Evolutionary conservation across 2,888 invertebrate species (phyloP), one percentile per base, ranked within the genome.

Genomic region (Drosophila pegasa): DNA sequence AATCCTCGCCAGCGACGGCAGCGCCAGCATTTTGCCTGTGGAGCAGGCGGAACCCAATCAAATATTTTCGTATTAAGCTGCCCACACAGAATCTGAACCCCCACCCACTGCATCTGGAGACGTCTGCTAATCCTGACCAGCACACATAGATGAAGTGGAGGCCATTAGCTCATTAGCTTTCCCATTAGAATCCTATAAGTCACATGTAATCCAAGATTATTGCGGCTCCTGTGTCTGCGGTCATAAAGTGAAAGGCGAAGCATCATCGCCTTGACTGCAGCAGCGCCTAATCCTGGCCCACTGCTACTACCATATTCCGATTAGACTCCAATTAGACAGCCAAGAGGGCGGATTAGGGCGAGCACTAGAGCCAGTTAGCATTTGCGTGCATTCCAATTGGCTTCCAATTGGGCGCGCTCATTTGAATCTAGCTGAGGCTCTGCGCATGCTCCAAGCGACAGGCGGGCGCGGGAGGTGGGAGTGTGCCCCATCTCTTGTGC

Each of bases 391-490:
- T n/a, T n/a, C n/a, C n/a, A 35, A 27, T 45, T 41, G 12, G 7
- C 12, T 16, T 45, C 20, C 48, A 10, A 5, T 31, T 61, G 48
- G 58, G 76, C 73, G 72, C 66, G 63, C 40, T 18, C 71, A 4
- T 74, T 75, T 47, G 41, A 85, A 62, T 63, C 18, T 45, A 7
- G 31, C 25, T 33, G 10, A 12, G 8, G 33, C 12, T 35, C 43
- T 64, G 82, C 82, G 87, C 82, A 86, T 64, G 82, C 59, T 65
- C 58, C 47, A 2, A 20, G 3, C 3, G 2, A 55, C 48, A 57
- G 33, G 20, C 41, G 59, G 38, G 66, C 40, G n/a, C 35, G 18
- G 22, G 65, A 41, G 54, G 67, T 75, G 70, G 18, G 22, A 67
- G 45, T 54, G 67, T 75, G 70, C 81, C 81, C 71, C 67, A 27